These are phyloP conservation scores for Diaphora mendica DNA, from an alignment of 2,888 invertebrate species.

Conservation along the genomic window DNA sequence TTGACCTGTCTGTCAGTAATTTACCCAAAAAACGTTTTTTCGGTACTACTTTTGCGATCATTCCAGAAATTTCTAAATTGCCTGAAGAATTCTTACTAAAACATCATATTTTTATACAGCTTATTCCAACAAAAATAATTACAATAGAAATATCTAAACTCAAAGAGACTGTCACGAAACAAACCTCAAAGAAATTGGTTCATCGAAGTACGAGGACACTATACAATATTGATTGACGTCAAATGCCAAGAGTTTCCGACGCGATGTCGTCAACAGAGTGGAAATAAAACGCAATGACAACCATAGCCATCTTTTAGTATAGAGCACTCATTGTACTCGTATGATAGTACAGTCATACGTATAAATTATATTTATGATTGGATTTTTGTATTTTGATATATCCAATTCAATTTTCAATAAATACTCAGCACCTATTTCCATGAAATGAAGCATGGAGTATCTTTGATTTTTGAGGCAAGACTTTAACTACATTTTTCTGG, in stretches of 20 bases:
- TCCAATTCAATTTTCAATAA: too few relatives aligned
- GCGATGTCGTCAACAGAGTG: neutral
- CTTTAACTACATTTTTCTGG: too few relatives aligned
- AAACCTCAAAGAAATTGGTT: neutral
- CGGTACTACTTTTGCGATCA: too few relatives aligned
- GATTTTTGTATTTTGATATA: neutral
- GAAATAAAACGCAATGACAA: neutral
- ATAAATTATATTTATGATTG: neutral
- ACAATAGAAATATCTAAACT: neutral
- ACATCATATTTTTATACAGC: neutral
- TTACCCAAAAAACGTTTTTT: too few relatives aligned
- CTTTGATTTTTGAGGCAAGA: too few relatives aligned
- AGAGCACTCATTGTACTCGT: neutral
- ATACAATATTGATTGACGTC: slow-evolving; percentile 4
- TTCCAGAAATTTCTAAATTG: neutral
- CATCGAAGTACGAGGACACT: neutral
- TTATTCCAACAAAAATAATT: neutral
- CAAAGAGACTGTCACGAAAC: neutral
- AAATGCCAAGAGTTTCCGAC: neutral
- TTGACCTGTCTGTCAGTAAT: too few relatives aligned
- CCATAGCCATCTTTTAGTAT: neutral
- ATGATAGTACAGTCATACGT: neutral
- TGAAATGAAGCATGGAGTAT: too few relatives aligned
- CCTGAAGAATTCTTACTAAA: too few relatives aligned
- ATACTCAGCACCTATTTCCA: too few relatives aligned